These are phyloP conservation scores for Acestrorhynchus altus DNA, from an alignment of 2,797 vertebrate genomes.

Conservation along the genomic window DNA sequence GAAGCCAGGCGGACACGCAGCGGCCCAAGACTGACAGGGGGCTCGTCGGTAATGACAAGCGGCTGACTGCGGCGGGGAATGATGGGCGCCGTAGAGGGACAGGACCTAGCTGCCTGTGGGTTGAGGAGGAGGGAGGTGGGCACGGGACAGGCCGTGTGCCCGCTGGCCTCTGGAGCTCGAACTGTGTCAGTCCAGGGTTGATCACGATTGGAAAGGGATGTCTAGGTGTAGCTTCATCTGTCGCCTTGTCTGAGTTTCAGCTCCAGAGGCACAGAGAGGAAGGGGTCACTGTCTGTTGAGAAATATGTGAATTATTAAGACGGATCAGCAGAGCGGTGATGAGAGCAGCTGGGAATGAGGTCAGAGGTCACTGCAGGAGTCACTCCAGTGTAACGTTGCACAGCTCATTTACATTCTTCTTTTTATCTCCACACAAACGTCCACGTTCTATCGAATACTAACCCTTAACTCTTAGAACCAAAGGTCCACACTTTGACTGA, in stretches of 20 bases:
- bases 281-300: slow-evolving; percentile 8
- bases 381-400: not conserved
- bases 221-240: slow-evolving; percentile 60
- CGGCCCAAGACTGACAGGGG: slow-evolving; percentile 69
- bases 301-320: slow-evolving; percentile 37
- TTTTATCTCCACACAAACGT: not conserved
- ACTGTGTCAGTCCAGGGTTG: slow-evolving; percentile 76
- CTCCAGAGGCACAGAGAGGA: not conserved
- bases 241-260: slow-evolving; percentile 70
- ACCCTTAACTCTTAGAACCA: no score
- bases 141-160: slow-evolving; percentile 62
- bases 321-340: not conserved
- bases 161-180: slow-evolving; percentile 74
- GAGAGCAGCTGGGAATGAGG: not conserved
- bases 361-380: not conserved
- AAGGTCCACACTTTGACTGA: no score
- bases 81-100: slow-evolving; percentile 79
- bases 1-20: slow-evolving; percentile 6
- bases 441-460: no score
- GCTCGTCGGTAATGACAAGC: slow-evolving; percentile 80
- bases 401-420: not conserved
- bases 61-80: slow-evolving; percentile 75
- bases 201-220: slow-evolving; percentile 55
- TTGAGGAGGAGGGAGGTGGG: not conserved
- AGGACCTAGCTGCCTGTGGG: slow-evolving; percentile 73